Conservation (phyloP, 1,140 invertebrate species). For the Stegodyphus mimosarum region DNA sequence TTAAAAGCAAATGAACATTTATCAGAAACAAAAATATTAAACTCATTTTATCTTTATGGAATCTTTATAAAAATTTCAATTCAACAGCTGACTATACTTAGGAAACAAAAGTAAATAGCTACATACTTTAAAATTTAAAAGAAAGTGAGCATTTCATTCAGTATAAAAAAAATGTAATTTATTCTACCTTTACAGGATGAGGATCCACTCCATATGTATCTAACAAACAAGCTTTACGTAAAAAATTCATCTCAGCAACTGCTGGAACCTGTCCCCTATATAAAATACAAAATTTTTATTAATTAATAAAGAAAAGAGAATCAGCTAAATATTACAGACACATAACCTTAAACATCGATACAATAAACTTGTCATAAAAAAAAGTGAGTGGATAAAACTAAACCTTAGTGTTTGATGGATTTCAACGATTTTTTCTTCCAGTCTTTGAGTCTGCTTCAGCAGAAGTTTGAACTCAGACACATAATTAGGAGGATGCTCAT, state of each 20-base stretch:
- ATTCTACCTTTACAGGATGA: constrained; percentile 92
- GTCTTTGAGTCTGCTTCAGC: constrained; percentile 87
- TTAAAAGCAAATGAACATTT: not conserved
- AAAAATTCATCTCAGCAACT: constrained; percentile 82
- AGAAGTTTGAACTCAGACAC: constrained; percentile 90
- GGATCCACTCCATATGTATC: constrained; percentile 98
- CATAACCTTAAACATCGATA: not conserved
- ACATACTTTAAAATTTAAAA: no score
- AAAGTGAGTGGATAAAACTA: constrained; percentile 64
- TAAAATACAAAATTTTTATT: no score
- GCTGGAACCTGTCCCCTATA: constrained; percentile 70
- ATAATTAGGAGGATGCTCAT: constrained; percentile 89
- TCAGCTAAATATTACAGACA: no score
- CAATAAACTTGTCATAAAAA: not conserved
- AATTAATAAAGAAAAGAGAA: no score
- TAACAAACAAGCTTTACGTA: constrained; percentile 86
- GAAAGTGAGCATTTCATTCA: no score
- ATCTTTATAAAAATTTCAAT: no score
- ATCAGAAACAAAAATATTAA: no score
- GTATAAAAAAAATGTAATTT: not conserved
- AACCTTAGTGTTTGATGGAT: constrained; percentile 79
- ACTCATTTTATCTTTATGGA: no score
- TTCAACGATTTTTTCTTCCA: constrained; percentile 91
- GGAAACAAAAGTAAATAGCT: no score
- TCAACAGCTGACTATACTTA: no score